Conservation (phyloP, 2,888 invertebrate genomes). For the Chymomyza caudatula region DNA sequence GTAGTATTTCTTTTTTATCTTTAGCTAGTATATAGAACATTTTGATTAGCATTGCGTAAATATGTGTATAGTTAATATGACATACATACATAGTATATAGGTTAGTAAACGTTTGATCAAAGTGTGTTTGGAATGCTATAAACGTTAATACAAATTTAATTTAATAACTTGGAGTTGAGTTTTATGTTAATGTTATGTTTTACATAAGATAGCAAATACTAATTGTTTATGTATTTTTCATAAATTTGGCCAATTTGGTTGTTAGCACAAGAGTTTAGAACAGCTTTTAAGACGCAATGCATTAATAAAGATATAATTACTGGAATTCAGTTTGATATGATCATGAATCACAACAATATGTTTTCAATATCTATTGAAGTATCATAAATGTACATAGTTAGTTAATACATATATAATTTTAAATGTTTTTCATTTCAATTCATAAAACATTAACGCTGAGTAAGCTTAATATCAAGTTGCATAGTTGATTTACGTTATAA, state of each 20-base stretch:
- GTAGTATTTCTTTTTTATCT: constrained; percentile 9
- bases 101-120: constrained; percentile 32
- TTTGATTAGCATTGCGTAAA: constrained; percentile 16
- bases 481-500: neutral
- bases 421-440: constrained; percentile 18
- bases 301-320: constrained; percentile 34
- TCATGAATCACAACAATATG: constrained; percentile 68
- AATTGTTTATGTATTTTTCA: neutral
- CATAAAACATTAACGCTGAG: constrained; percentile 12
- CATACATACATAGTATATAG: constrained; percentile 19
- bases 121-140: constrained; percentile 49
- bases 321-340: constrained; percentile 50
- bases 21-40: constrained; percentile 18
- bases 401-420: constrained; percentile 32
- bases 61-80: constrained; percentile 20
- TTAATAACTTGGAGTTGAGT: neutral
- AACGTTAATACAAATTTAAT: constrained; percentile 1
- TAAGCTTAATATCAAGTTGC: neutral
- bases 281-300: constrained; percentile 30
- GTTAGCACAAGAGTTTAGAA: constrained; percentile 46
- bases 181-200: neutral
- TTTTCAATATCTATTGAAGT: constrained; percentile 38
- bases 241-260: constrained; percentile 52
- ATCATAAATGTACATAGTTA: neutral
- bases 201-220: neutral